These are phyloP conservation scores for Brachypteracias leptosomus DNA, from an alignment of 2,113 vertebrate genomes.

Conservation along the genomic window DNA sequence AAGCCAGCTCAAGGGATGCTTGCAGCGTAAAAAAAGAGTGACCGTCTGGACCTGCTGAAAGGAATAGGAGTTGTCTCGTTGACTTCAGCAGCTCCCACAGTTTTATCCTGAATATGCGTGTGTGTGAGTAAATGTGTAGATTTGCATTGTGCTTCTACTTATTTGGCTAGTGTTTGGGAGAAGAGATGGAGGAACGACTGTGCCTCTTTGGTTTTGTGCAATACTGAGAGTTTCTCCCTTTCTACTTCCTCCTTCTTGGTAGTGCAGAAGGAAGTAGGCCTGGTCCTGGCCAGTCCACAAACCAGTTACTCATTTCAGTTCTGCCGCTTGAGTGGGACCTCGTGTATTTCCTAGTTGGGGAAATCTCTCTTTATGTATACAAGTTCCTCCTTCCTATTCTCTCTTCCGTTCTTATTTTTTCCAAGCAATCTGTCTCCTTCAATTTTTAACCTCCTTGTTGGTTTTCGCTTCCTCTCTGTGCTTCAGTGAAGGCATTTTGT, in stretches of 20 bases:
- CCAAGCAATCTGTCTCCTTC: constrained; percentile 3
- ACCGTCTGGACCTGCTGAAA: background rate
- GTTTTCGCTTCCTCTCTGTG: constrained; percentile 56
- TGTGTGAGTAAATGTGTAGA: background rate
- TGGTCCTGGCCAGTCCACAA: background rate
- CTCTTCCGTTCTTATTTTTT: constrained; percentile 58
- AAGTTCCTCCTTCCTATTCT: constrained; percentile 46
- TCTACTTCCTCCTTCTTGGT: constrained; percentile 21
- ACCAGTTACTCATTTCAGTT: constrained; percentile 46
- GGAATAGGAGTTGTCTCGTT: background rate
- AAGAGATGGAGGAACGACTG: constrained; percentile 11
- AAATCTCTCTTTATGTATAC: background rate
- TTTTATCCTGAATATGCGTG: background rate
- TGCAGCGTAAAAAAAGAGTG: background rate
- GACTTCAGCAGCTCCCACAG: background rate
- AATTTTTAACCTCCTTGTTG: constrained; percentile 15
- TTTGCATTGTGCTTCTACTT: background rate
- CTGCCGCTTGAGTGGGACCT: background rate
- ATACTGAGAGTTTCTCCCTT: constrained; percentile 50
- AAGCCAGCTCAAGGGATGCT: background rate
- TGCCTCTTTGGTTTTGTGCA: constrained; percentile 16
- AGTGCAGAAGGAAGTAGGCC: constrained; percentile 40
- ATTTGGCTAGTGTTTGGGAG: background rate
- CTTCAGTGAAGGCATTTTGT: constrained; percentile 15
- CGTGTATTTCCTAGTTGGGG: constrained; percentile 8